Percentiles rank a stretch among this genome's conserved stretches.
phyloP scores from a whole-genome alignment of 1,140 invertebrate genomes.

The Conus ventricosus region DNA sequence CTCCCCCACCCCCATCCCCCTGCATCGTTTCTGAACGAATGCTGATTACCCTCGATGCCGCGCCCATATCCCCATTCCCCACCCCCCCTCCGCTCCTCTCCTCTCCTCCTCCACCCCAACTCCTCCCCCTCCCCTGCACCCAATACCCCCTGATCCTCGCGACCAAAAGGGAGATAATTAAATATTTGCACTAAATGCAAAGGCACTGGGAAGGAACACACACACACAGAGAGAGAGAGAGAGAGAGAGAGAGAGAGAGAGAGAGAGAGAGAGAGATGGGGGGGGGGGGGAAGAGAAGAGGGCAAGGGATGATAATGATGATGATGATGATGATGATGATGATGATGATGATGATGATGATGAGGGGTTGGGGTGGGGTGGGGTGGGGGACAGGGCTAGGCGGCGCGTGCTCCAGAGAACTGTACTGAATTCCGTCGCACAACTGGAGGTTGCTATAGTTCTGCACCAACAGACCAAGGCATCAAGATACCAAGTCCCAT shows the following conservation, averaged over 20 bases:
- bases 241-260: background rate
- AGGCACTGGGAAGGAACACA: slow-evolving; percentile 4
- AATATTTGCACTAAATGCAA: slow-evolving; percentile 35
- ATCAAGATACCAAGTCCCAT: too few species aligned
- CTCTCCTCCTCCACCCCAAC: background rate
- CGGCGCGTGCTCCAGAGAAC: too few species aligned
- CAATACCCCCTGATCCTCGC: slow-evolving; percentile 14
- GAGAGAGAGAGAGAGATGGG: background rate
- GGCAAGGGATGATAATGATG: background rate
- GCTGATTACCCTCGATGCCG: slow-evolving; percentile 33
- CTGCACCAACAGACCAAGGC: too few species aligned
- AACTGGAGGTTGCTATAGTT: too few species aligned
- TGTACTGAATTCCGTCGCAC: too few species aligned
- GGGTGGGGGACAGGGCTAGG: too few species aligned
- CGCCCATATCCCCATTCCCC: background rate
- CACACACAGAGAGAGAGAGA: background rate
- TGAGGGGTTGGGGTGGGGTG: too few species aligned
- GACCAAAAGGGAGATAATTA: slow-evolving; percentile 39
- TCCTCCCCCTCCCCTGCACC: too few species aligned
- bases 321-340: too few species aligned
- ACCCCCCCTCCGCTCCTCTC: background rate
- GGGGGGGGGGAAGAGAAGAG: background rate
- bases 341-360: too few species aligned
- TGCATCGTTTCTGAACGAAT: slow-evolving; percentile 15
- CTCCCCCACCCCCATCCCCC: slow-evolving; percentile 1